phyloP scores from a whole-genome alignment of 2,113 vertebrate genomes.

The Dendropsophus ebraccatus region DNA sequence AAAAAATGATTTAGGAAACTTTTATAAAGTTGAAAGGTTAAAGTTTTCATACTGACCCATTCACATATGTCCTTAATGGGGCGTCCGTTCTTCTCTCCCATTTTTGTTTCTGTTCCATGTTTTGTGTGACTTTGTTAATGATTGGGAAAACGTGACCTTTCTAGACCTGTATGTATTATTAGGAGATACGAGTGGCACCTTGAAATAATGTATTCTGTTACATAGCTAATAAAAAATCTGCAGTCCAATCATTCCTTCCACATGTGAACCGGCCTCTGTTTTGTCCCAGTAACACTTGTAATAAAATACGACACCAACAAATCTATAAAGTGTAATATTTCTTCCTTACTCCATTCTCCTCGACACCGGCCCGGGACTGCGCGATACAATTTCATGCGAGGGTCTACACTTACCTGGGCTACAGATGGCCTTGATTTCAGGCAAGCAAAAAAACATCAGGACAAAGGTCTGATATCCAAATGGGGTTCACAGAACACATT shows the following conservation, averaged over 20 bases:
- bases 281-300: slow-evolving; percentile 10
- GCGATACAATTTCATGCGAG: neutral
- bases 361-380: neutral
- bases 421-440: slow-evolving; percentile 41
- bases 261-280: slow-evolving; percentile 13
- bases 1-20: too few relatives aligned
- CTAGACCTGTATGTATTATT: neutral
- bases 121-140: neutral
- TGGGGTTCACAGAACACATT: slow-evolving; percentile 35
- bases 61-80: too few relatives aligned
- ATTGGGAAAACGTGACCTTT: neutral
- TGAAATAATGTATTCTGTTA: neutral
- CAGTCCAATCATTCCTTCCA: neutral
- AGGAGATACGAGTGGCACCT: neutral
- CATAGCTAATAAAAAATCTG: neutral
- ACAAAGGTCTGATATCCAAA: slow-evolving; percentile 10
- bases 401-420: neutral
- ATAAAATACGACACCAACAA: slow-evolving; percentile 24
- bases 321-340: slow-evolving; percentile 23
- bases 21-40: too few relatives aligned
- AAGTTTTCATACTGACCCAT: too few relatives aligned
- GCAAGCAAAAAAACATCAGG: slow-evolving; percentile 17
- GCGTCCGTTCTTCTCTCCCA: too few relatives aligned
- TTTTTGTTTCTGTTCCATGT: neutral
- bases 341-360: neutral